Base-by-base conservation (phyloP, 2,113 vertebrate species). In the Megaleporinus macrocephalus region DNA sequence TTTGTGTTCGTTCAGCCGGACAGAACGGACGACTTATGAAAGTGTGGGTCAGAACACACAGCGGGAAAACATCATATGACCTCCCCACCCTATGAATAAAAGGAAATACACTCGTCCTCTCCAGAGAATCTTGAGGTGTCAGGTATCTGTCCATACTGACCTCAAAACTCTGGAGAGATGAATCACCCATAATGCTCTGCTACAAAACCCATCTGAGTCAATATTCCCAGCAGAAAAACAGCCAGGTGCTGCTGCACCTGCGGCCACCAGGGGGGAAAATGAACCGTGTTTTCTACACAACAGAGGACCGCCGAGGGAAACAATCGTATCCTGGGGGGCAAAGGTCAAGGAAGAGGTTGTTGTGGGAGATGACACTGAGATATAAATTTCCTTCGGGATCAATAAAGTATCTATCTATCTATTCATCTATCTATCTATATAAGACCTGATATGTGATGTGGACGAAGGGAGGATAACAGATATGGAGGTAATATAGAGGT, bases 191-290 rank as follows among this genome's bases (percentile, higher is more conserved):
- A 65, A 69, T 73, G 2, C 36, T 44, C 13, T 62, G 62, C 16
- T 57, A 74, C 47, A 65, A 61, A 53, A 61, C 49, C 18, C 36
- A 27, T 75, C 71, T 36, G 73, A 36, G 53, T 79, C 62, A 75
- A 71, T 63, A 84, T 72, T 81, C 73, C 83, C 73, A 27, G 44
- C 44, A 78, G 26, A 44, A 20, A 22, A 11, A 53, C 55, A 36
- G 78, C 41, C 78, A 76, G 65, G 78, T 76, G 78, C 63, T 55
- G n/a, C 47, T 79, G 59, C 83, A 81, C 63, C 72, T 84, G 77
- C 12, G 36, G 41, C 29, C 27, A 71, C 69, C 36, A 65, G 49
- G 18, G 9, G 24, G 2, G 20, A 61, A 51, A 4, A n/a, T 26
- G 24, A 59, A 27, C 14, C 41, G 30, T 27, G 69, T 72, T 62